A percentile compares a stretch with the other conserved stretches of the same genome.
These are phyloP conservation scores for Drosophila buzzatii DNA, from an alignment of 2,888 invertebrate species.

Conservation along the genomic window DNA sequence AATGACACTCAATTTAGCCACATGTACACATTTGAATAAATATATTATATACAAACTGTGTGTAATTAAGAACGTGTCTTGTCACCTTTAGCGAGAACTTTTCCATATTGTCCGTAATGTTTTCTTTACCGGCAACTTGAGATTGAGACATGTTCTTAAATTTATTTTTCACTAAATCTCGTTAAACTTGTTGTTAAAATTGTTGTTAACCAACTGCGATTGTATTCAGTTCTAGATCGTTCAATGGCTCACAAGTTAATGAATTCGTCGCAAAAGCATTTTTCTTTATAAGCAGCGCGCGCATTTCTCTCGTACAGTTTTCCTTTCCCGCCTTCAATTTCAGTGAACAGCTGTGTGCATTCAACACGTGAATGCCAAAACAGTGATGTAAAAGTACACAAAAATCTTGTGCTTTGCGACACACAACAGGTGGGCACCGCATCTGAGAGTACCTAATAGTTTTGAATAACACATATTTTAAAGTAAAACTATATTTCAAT, in stretches of 20 bases:
- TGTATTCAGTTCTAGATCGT: conserved; percentile 1
- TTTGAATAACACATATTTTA: too few relatives aligned
- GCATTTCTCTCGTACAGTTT: conserved; percentile 31
- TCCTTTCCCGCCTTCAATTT: conserved; percentile 61
- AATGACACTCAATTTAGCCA: conserved; percentile 3
- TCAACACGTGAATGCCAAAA: conserved; percentile 36
- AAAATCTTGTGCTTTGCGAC: background rate
- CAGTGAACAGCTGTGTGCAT: conserved; percentile 33
- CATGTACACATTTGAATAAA: conserved; percentile 3
- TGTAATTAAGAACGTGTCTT: conserved; percentile 50
- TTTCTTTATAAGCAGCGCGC: conserved; percentile 58
- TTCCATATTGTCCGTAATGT: conserved; percentile 84
- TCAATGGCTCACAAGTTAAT: conserved; percentile 36
- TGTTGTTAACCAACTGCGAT: background rate
- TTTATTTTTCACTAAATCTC: conserved; percentile 18
- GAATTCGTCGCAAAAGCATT: conserved; percentile 13
- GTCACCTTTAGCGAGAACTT: conserved; percentile 84
- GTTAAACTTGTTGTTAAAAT: background rate
- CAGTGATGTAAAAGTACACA: conserved; percentile 27
- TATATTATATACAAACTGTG: background rate
- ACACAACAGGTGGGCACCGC: background rate
- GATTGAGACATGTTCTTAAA: conserved; percentile 67
- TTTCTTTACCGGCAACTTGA: conserved; percentile 83
- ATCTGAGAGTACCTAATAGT: background rate
- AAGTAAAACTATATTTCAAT: background rate